Conservation (phyloP, 2,797 vertebrate species). For the Rousettus madagascariensis region DNA sequence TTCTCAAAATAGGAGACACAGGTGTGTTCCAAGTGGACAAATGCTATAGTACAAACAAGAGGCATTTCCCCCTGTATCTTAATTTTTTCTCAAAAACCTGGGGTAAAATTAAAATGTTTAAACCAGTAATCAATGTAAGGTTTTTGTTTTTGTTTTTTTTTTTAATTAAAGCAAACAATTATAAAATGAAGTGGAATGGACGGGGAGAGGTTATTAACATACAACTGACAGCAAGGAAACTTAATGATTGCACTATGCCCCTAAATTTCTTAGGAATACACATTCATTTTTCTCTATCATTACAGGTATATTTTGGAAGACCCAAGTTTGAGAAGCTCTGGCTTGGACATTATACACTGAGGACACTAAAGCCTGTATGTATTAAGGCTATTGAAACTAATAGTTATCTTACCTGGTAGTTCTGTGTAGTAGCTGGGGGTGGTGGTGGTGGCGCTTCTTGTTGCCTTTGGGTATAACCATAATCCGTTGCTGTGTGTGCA, state of each 20-base stretch:
- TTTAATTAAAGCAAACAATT: not conserved
- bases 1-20: not conserved
- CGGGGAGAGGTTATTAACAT: not conserved
- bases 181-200: not conserved
- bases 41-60: not conserved
- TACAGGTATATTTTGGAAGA: constrained; percentile 13
- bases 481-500: constrained; percentile 93
- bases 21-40: not conserved
- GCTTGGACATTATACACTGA: not conserved
- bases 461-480: constrained; percentile 95
- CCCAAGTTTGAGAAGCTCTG: not conserved
- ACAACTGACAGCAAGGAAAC: constrained; percentile 28
- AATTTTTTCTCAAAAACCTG: constrained; percentile 29
- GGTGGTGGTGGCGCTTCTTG: constrained; percentile 97
- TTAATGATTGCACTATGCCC: not conserved
- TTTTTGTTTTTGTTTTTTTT: not conserved
- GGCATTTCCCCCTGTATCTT: not conserved
- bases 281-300: not conserved
- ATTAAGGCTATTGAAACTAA: not conserved
- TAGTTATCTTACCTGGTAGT: constrained; percentile 93
- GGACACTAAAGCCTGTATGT: not conserved
- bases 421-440: constrained; percentile 96
- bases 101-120: constrained; percentile 42
- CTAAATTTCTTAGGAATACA: not conserved
- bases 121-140: constrained; percentile 5